Evolutionary conservation across 92 coral and sea anemone species (phyloP), one percentile per base, ranked within the genome.

Genomic region (Paramuricea clavata): DNA sequence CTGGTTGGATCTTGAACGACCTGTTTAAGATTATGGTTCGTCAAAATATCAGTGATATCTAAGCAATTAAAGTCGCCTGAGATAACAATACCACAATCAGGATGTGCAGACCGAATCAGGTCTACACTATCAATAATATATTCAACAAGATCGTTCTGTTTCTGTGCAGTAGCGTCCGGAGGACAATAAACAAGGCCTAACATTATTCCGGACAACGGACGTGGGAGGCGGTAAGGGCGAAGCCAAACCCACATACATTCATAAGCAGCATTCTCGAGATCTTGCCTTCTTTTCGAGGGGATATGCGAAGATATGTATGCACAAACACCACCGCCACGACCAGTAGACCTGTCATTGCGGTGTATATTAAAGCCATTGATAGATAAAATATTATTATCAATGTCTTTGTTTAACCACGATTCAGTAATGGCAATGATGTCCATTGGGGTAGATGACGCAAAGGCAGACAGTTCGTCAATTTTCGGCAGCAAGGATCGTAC

Each of bases 271-370:
- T 81, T 81, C 25, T 81, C 85, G 12, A 81, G 23, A 35, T 81
- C 76, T 10, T 39, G 44, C 44, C 44, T 39, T 39, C 44, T 39
- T 39, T 39, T 39, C 44, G 44, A 39, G 44, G 44, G 44, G 44
- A 39, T 39, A 39, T 10, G 10, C 44, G 44, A 39, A 39, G 44
- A 10, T 39, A 39, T 39, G 44, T 10, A 89, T 35, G 60, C 86
- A 81, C 69, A 89, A 54, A 89, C 85, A 65, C 89, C 83, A 31
- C 90, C 89, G 33, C 89, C 86, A 54, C 89, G 86, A 59, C 89
- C 86, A 60, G 7, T 13, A 17, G 39, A 1, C 16, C 87, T 61
- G 49, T 89, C 83, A 39, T 79, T 89, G 64, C 44, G 44, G 10
- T 39, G 44, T 39, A 39, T 39, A 39, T 39, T 39, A 39, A 39